Base-by-base conservation (phyloP, 2,888 invertebrate genomes). In the Crepidodera aurea region DNA sequence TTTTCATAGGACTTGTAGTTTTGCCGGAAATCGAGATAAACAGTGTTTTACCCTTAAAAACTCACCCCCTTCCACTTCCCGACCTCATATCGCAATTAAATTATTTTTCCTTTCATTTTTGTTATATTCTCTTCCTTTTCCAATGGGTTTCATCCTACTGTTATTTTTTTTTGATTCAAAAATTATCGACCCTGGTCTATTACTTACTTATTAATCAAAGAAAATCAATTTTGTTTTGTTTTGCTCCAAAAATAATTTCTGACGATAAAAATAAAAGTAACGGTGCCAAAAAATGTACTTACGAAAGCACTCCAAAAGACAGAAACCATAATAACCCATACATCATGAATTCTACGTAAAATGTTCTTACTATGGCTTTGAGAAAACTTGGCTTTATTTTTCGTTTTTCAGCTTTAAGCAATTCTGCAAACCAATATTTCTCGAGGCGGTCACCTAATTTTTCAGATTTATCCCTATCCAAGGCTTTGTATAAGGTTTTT, bases 401-500 rank as follows among this genome's bases (percentile, higher is more conserved):
- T 19, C 40, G 82, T n/a, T 84, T 82, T 76, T 81, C 83, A 0
- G 86, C 84, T 62, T 82, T 78, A 60, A 84, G 82, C 62, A 88
- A 78, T 80, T 89, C 88, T 76, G 84, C 84, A 62, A 84, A 79
- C 90, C 90, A 90, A 82, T 88, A 84, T 74, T 82, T 81, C 74
- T 88, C 88, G 10, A 91, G 79, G 32, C 82, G 81, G 73, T 90
- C 84, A 1, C 88, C 89, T 2, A 91, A 80, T 15, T 78, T 75
- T 60, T 87, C 85, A 0, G 91, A 90, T 51, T 83, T 80, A 76
- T 91, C 89, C 4, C 80, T 79, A 0, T 83, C 79, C 22, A 88
- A 78, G 2, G 86, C 84, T 75, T 85, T 85, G 79, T 87, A 89
- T 15, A 91, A 77, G 74, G 91, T 89, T 6, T 83, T 81, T 54